These are phyloP conservation scores for Rhopalosiphum padi DNA, from an alignment of 1,140 invertebrate genomes.

Conservation along the genomic window DNA sequence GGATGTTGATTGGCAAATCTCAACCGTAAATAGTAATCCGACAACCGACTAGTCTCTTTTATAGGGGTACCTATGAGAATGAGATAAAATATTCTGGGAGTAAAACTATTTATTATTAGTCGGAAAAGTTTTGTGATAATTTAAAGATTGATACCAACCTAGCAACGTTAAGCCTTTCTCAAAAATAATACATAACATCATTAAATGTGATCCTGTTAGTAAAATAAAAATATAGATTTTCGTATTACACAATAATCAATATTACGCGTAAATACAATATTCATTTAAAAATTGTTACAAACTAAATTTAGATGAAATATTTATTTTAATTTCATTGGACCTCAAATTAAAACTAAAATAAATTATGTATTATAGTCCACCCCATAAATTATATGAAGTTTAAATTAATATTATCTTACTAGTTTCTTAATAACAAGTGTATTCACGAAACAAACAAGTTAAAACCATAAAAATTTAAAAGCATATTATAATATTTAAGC, in stretches of 20 bases:
- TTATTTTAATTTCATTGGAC: neutral
- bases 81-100: neutral
- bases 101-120: neutral
- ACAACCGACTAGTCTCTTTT: neutral
- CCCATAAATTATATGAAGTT: neutral
- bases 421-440: neutral
- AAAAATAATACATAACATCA: neutral
- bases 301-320: neutral
- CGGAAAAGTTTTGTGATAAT: neutral
- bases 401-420: neutral
- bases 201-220: neutral
- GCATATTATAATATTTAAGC: neutral
- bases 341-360: neutral
- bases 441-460: neutral
- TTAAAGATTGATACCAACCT: no score
- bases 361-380: neutral
- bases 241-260: neutral
- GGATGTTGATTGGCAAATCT: neutral
- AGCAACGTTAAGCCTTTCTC: neutral
- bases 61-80: neutral
- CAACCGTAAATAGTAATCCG: neutral
- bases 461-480: neutral
- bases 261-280: neutral
- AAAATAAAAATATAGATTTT: neutral
- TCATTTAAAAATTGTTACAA: neutral